Conservation (phyloP, 2,888 invertebrate species). For the Malthinus seriepunctatus region DNA sequence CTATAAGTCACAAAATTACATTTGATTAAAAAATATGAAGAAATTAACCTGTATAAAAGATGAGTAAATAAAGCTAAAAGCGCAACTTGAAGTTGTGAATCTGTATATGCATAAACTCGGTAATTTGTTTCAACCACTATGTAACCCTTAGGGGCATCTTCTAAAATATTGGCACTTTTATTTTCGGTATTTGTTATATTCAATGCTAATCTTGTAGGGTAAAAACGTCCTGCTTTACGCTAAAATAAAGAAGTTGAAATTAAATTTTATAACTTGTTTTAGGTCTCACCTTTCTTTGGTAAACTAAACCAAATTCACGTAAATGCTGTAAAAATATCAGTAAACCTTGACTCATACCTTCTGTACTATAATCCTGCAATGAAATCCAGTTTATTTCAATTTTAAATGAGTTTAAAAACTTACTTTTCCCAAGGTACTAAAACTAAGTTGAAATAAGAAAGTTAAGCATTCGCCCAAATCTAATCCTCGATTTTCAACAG, state of each 20-base stretch:
- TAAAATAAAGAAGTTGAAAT: constrained; percentile 45
- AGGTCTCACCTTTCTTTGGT: constrained; percentile 81
- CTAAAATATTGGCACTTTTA: constrained; percentile 51
- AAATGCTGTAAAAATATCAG: constrained; percentile 92
- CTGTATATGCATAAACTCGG: constrained; percentile 94
- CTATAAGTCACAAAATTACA: constrained; percentile 54
- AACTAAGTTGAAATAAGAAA: constrained; percentile 95
- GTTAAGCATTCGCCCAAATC: constrained; percentile 91
- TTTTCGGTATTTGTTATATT: constrained; percentile 70
- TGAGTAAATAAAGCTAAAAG: constrained; percentile 92
- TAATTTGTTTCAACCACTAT: constrained; percentile 97
- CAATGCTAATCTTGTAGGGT: constrained; percentile 90
- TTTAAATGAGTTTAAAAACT: constrained; percentile 23
- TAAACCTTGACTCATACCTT: constrained; percentile 87
- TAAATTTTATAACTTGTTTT: no score
- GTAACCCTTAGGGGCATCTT: constrained; percentile 74
- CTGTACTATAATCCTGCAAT: constrained; percentile 90
- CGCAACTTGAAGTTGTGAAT: constrained; percentile 89
- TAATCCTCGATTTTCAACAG: constrained; percentile 83
- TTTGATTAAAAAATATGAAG: neutral
- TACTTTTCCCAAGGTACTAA: constrained; percentile 90
- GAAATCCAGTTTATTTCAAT: neutral
- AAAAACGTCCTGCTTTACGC: constrained; percentile 90
- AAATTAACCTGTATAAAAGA: constrained; percentile 76
- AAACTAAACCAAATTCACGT: constrained; percentile 95